Conservation (phyloP, 2,113 vertebrate species). For the Engystomops pustulosus region DNA sequence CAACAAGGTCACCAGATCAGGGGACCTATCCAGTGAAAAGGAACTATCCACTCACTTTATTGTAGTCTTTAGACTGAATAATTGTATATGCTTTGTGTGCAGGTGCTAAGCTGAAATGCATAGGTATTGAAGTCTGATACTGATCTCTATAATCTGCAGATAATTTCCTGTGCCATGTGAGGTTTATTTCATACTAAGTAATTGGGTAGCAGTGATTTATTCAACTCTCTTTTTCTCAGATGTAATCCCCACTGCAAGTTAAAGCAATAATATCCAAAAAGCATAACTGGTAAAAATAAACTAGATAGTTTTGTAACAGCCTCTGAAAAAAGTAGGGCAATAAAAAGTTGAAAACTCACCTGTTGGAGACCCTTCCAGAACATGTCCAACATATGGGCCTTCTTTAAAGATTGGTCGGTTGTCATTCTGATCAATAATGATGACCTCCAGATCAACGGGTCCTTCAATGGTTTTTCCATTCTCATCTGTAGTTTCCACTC, state of each 20-base stretch:
- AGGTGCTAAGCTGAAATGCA: neutral
- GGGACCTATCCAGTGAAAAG: neutral
- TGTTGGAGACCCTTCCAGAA: slow-evolving; percentile 93
- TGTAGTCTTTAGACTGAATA: neutral
- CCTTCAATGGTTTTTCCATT: slow-evolving; percentile 84
- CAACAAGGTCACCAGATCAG: neutral
- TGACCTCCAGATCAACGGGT: slow-evolving; percentile 80
- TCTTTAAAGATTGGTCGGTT: slow-evolving; percentile 94
- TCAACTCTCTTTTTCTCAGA: too few relatives aligned
- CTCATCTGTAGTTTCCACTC: slow-evolving; percentile 86
- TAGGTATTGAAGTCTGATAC: neutral
- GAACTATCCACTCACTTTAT: neutral
- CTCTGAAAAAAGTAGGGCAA: neutral
- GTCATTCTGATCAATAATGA: slow-evolving; percentile 96
- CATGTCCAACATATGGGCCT: slow-evolving; percentile 86
- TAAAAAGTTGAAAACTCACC: slow-evolving; percentile 71
- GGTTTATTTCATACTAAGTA: too few relatives aligned
- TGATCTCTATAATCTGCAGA: too few relatives aligned
- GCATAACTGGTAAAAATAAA: too few relatives aligned
- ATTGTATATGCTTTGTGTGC: neutral
- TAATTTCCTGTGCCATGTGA: neutral
- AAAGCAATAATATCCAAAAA: neutral
- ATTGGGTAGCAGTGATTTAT: too few relatives aligned
- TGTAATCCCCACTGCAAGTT: neutral
- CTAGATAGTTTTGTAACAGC: too few relatives aligned